phyloP scores from a whole-genome alignment of 2,888 invertebrate genomes.

The Cosmia trapezina region DNA sequence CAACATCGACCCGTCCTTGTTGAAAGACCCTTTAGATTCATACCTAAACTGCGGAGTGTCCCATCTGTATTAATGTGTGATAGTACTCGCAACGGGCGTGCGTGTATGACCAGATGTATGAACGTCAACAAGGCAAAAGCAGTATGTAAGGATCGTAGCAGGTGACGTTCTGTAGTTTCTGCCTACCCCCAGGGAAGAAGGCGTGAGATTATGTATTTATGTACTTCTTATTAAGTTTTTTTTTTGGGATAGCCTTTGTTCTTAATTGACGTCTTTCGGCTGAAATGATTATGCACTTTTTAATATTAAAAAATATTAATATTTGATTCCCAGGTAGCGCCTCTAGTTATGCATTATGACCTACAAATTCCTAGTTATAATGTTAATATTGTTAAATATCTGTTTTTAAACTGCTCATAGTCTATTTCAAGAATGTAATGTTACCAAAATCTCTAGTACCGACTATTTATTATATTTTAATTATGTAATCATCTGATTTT shows the following conservation, averaged over 20 bases:
- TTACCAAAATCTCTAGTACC: conserved; percentile 15
- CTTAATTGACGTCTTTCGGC: neutral
- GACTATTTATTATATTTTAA: neutral
- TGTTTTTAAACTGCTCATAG: conserved; percentile 23
- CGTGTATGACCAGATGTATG: too few species aligned
- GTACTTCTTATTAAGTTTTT: neutral
- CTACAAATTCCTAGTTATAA: conserved; percentile 22
- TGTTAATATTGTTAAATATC: conserved; percentile 16
- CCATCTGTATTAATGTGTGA: too few species aligned
- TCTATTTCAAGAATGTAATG: conserved; percentile 17
- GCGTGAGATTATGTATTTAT: neutral
- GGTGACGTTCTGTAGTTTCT: too few species aligned
- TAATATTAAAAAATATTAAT: neutral
- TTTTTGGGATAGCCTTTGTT: neutral
- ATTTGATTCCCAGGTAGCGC: neutral
- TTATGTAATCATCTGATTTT: neutral
- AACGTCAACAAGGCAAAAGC: too few species aligned
- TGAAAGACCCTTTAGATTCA: too few species aligned
- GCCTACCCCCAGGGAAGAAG: too few species aligned
- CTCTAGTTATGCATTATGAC: conserved; percentile 1
- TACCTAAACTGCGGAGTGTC: too few species aligned
- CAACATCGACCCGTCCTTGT: too few species aligned
- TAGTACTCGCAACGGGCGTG: too few species aligned
- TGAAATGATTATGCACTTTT: neutral
- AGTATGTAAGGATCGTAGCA: too few species aligned